These are phyloP conservation scores for Bos javanicus DNA, from an alignment of 2,113 vertebrate genomes.

Conservation along the genomic window DNA sequence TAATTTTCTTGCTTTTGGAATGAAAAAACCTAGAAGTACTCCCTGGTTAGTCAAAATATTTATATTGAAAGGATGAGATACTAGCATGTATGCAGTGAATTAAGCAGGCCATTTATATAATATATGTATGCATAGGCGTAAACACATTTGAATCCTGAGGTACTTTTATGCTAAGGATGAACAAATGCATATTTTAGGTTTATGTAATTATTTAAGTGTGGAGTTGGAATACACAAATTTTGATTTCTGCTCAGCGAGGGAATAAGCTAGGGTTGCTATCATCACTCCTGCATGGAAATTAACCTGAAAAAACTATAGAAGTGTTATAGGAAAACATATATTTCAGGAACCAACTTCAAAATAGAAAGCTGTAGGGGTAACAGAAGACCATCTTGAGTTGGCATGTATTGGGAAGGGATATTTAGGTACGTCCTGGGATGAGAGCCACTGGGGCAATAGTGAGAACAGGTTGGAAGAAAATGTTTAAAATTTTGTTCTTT, in stretches of 20 bases:
- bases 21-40: not conserved
- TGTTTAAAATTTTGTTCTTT: not conserved
- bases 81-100: not conserved
- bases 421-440: not conserved
- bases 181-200: not conserved
- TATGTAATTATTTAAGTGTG: not conserved
- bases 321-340: not conserved
- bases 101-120: not conserved
- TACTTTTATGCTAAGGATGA: not conserved
- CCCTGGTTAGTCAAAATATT: not conserved
- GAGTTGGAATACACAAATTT: not conserved
- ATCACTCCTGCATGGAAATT: not conserved
- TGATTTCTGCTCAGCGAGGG: not conserved
- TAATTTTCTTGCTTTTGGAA: not conserved
- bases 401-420: not conserved
- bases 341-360: not conserved
- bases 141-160: not conserved
- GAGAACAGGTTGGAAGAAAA: not conserved
- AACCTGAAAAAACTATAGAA: not conserved
- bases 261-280: not conserved
- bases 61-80: not conserved
- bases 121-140: not conserved
- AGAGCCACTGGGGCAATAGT: not conserved
- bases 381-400: not conserved
- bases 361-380: not conserved